Evolutionary conservation across 2,113 vertebrate genomes (phyloP).

Genomic region (Paramisgurnus dabryanus): DNA sequence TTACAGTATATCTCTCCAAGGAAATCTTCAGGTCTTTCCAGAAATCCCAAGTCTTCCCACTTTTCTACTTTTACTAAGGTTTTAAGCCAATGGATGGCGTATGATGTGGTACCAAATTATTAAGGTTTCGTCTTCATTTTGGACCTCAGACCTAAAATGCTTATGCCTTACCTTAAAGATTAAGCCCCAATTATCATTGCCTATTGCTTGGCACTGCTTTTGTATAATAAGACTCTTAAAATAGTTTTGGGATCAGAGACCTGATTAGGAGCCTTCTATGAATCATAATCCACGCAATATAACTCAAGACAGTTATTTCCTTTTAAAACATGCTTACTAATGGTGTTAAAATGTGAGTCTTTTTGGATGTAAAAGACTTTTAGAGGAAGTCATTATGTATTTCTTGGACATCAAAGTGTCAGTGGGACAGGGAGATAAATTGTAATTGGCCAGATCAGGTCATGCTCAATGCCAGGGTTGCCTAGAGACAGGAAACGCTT

Average conservation of each 20-base stretch:
- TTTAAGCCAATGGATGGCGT: background rate
- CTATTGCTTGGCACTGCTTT: constrained; percentile 54
- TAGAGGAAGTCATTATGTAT: constrained; percentile 45
- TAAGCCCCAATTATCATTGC: constrained; percentile 42
- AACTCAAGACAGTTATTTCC: constrained; percentile 20
- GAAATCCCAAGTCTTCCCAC: background rate
- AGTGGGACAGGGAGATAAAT: constrained; percentile 37
- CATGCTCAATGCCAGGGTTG: constrained; percentile 44
- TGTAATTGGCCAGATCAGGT: constrained; percentile 42
- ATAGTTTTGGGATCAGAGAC: constrained; percentile 65
- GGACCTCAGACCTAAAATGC: constrained; percentile 49
- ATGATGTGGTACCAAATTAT: background rate
- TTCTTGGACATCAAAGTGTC: constrained; percentile 54
- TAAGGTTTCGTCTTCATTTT: constrained; percentile 6
- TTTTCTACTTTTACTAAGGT: background rate
- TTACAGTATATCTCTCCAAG: background rate
- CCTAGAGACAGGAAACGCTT: constrained; percentile 46
- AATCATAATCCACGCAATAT: constrained; percentile 57
- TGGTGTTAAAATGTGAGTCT: constrained; percentile 8
- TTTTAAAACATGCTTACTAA: background rate
- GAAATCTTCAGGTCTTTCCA: background rate
- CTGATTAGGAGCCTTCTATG: constrained; percentile 49
- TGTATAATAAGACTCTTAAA: constrained; percentile 62
- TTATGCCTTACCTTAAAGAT: constrained; percentile 48
- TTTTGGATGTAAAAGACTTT: constrained; percentile 22